Conservation (phyloP, 2,888 invertebrate species). For the Lamproptera curius region DNA sequence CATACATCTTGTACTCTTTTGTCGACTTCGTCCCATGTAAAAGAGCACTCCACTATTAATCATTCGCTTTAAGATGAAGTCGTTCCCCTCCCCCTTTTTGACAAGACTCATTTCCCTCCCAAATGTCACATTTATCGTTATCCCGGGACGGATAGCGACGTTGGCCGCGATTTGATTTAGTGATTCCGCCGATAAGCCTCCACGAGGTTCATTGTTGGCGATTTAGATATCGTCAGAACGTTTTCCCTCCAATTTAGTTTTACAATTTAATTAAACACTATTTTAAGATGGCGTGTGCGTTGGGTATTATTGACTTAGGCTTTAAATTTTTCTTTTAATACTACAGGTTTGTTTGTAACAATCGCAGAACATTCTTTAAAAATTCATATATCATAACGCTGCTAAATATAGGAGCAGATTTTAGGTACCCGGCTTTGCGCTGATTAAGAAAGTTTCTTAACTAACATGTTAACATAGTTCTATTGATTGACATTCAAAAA, state of each 20-base stretch:
- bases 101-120: slow-evolving; percentile 7
- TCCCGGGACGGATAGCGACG: slow-evolving; percentile 1
- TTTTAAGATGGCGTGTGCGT: too few species aligned
- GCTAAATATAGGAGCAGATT: too few species aligned
- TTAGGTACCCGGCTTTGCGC: too few species aligned
- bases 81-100: slow-evolving; percentile 1
- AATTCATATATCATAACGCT: too few species aligned
- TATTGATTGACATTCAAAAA: too few species aligned
- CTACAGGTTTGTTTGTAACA: too few species aligned
- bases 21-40: too few species aligned
- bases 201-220: neutral
- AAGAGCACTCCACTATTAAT: slow-evolving; percentile 2
- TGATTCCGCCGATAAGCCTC: neutral
- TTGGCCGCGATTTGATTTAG: neutral
- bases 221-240: neutral
- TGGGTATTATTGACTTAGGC: neutral
- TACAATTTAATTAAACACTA: too few species aligned
- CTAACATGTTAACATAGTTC: too few species aligned
- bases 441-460: too few species aligned
- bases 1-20: too few species aligned
- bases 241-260: neutral
- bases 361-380: too few species aligned
- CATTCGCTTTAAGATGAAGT: slow-evolving; percentile 3
- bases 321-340: neutral
- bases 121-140: slow-evolving; percentile 11